Evolutionary conservation across 2,797 vertebrate genomes (phyloP), one percentile per base, ranked within the genome.

Genomic region (Gallirallus australis): DNA sequence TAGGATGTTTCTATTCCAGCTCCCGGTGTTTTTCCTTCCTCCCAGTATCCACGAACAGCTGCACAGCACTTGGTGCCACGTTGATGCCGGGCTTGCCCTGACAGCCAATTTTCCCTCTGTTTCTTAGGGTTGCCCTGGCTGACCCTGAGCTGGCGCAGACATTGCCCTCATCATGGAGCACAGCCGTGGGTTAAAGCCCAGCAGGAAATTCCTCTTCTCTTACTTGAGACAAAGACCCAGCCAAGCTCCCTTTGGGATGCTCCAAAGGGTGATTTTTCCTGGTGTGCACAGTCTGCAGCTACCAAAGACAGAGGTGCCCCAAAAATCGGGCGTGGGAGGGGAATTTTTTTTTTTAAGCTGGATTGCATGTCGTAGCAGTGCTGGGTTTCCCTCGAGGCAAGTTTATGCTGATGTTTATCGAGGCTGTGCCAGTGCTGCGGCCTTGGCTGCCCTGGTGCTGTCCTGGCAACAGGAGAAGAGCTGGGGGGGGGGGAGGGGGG

Each of bases 351-450:
- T 47, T 30, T 42, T 52, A 25, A 42, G 45, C 70, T 12, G 40
- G 33, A 7, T 18, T 3, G 7, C 5, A 17, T 4, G 25, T 50
- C 52, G 21, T 14, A 1, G 0, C 1, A 11, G 45, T 2, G 25
- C 25, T 3, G 70, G 3, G 17, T 5, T n/a, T 47, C 23, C 33
- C 23, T 2, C 2, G 19, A n/a, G 60, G 33, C 13, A 11, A 45
- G 20, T 15, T 48, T 12, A 7, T 7, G 30, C 20, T 53, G 3
- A 27, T 28, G 7, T 40, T 87, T 6, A 24, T 45, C 53, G 47
- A 4, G 0, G 11, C 30, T 2, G 19, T 30, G 57, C 40, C 5
- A 3, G 47, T 63, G 14, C 28, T 15, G 9, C 30, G 21, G 35
- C 25, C 23, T 20, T 3, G 6, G 66, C 7, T 6, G 27, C 27